phyloP scores from a whole-genome alignment of 2,888 invertebrate species.

The Limenitis camilla region DNA sequence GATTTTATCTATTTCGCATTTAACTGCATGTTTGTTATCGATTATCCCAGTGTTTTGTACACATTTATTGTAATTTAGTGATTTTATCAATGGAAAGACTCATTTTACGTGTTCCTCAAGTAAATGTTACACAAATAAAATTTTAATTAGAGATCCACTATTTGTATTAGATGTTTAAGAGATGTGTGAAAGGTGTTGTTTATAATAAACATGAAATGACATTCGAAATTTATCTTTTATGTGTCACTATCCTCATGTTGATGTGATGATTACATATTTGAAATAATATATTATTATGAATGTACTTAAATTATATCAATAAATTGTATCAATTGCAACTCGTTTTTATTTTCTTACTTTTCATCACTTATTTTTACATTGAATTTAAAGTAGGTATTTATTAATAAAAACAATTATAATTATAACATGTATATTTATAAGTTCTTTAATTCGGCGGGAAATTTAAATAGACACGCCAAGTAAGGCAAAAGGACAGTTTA shows the following conservation, averaged over 20 bases:
- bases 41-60: slow-evolving; percentile 8
- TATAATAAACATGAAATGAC: slow-evolving; percentile 12
- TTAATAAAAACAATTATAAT: too few species aligned
- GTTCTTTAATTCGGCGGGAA: too few species aligned
- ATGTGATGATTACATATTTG: slow-evolving; percentile 28
- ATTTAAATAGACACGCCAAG: too few species aligned
- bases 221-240: slow-evolving; percentile 11
- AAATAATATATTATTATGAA: slow-evolving; percentile 30
- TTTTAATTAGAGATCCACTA: slow-evolving; percentile 20
- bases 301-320: slow-evolving; percentile 36
- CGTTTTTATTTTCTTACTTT: slow-evolving; percentile 14
- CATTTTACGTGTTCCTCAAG: slow-evolving; percentile 27
- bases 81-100: slow-evolving; percentile 22
- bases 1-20: too few species aligned
- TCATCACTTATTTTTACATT: not conserved
- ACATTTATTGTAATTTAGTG: slow-evolving; percentile 13
- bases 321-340: slow-evolving; percentile 31
- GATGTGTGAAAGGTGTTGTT: slow-evolving; percentile 11
- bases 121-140: slow-evolving; percentile 19
- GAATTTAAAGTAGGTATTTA: not conserved
- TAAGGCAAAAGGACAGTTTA: too few species aligned
- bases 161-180: slow-evolving; percentile 22
- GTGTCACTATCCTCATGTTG: slow-evolving; percentile 24
- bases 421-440: too few species aligned
- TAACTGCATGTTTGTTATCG: too few species aligned